Evolutionary conservation across 2,888 invertebrate species (phyloP).

Genomic region (Dicroscelio sp.): DNA sequence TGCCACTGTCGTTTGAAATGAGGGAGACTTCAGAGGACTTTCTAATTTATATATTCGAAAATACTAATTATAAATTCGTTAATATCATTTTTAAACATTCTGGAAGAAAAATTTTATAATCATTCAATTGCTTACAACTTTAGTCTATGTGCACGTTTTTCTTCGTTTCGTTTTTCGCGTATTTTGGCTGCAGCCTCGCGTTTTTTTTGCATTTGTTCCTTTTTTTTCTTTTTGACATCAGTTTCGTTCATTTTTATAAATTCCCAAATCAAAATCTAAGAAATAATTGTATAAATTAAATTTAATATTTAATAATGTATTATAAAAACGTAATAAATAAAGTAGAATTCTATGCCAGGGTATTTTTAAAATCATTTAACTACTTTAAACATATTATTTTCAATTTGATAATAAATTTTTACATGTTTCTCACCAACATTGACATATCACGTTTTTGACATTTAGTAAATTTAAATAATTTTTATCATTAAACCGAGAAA

Average conservation of each 20-base stretch:
- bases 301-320: neutral
- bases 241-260: conserved; percentile 10
- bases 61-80: neutral
- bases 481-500: neutral
- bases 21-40: neutral
- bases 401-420: neutral
- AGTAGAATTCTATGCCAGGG: neutral
- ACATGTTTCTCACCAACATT: neutral
- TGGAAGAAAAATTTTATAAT: neutral
- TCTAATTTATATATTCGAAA: neutral
- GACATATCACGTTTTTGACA: conserved; percentile 23
- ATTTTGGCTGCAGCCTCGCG: neutral
- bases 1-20: neutral
- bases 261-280: neutral
- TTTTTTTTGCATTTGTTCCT: conserved; percentile 33
- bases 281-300: neutral
- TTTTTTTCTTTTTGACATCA: neutral
- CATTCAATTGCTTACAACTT: neutral
- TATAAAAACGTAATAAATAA: neutral
- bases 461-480: neutral
- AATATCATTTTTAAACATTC: neutral
- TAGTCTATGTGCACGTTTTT: conserved; percentile 6
- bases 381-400: neutral
- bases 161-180: conserved; percentile 35
- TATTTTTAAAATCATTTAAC: neutral